Evolutionary conservation across 1,140 invertebrate genomes (phyloP), one percentile per base, ranked within the genome.

Genomic region (Macrostomum lignano): DNA sequence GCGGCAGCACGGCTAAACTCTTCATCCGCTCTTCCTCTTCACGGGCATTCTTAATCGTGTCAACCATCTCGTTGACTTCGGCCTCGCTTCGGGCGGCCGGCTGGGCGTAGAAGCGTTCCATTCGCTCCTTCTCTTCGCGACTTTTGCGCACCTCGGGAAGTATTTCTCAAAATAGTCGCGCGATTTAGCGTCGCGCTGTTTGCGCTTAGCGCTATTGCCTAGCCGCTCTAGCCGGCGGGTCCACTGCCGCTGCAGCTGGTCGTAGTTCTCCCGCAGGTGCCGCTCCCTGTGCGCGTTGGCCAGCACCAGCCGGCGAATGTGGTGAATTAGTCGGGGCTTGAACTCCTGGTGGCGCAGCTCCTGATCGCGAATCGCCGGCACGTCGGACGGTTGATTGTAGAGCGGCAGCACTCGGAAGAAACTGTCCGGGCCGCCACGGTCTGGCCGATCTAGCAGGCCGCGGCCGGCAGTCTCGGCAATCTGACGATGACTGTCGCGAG

Each of bases 11-110:
- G 25, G 84, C 81, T 44, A 86, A 78, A 14, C 73, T 75, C 6
- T 78, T 65, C 81, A 93, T 91, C 56, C 88, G 88, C 58, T 86
- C 88, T 44, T 91, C 81, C 60, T 93, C 82, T n/a, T n/a, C n/a
- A n/a, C n/a, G n/a, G n/a, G n/a, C n/a, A n/a, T n/a, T n/a, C n/a
- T n/a, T n/a, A n/a, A n/a, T n/a, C n/a, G n/a, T n/a, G n/a, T n/a
- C n/a, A n/a, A n/a, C n/a, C n/a, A n/a, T n/a, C n/a, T n/a, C n/a
- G n/a, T n/a, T n/a, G n/a, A n/a, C n/a, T n/a, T n/a, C n/a, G n/a
- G n/a, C 64, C 54, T 93, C 82, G 46, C 81, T 76, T 40, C n/a
- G n/a, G n/a, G n/a, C n/a, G n/a, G n/a, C n/a, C n/a, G n/a, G n/a
- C n/a, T n/a, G n/a, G n/a, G n/a, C n/a, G n/a, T n/a, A n/a, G n/a